phyloP scores from a whole-genome alignment of 2,888 invertebrate species.

The Lumbricus terrestris region DNA sequence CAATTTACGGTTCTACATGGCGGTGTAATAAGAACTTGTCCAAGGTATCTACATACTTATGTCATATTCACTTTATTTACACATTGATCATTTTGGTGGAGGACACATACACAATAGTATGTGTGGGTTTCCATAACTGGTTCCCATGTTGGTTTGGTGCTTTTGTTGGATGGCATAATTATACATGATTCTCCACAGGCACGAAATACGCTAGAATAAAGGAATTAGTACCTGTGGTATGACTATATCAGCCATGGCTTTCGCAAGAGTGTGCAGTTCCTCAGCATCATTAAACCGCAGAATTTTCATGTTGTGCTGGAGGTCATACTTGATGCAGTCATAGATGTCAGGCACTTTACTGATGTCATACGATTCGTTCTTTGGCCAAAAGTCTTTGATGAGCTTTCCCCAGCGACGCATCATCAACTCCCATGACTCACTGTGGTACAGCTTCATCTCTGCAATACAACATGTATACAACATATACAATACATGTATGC shows the following conservation, averaged over 20 bases:
- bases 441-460: conserved; percentile 79
- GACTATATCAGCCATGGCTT: conserved; percentile 95
- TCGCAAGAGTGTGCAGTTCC: conserved; percentile 80
- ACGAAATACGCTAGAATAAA: neutral
- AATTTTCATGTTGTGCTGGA: conserved; percentile 95
- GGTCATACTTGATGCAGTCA: conserved; percentile 95
- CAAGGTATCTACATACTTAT: neutral
- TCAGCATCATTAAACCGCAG: conserved; percentile 69
- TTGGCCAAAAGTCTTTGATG: conserved; percentile 92
- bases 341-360: conserved; percentile 99
- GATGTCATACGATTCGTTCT: conserved; percentile 84
- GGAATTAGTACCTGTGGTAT: conserved; percentile 80
- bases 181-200: neutral
- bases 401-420: conserved; percentile 95
- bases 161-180: neutral
- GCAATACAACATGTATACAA: neutral
- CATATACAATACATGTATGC: neutral
- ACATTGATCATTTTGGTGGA: neutral
- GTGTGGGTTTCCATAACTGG: neutral
- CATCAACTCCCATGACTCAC: conserved; percentile 98
- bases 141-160: neutral
- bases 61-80: too few relatives aligned
- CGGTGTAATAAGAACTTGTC: neutral
- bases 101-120: neutral
- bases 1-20: neutral